phyloP scores from a whole-genome alignment of 2,113 vertebrate genomes.

The Oostethus manadensis region DNA sequence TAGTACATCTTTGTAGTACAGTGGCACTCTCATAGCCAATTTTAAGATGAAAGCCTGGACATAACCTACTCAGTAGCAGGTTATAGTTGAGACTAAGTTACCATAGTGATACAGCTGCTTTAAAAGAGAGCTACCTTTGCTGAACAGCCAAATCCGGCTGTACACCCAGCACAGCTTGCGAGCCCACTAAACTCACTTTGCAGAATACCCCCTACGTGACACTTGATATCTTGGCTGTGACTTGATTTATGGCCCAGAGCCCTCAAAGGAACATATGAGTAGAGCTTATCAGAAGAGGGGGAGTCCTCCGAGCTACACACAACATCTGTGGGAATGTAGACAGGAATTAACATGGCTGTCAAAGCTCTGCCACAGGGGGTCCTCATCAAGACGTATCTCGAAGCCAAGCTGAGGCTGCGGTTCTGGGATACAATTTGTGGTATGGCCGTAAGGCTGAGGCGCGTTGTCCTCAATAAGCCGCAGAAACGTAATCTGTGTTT shows the following conservation, averaged over 20 bases:
- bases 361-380: slow-evolving; percentile 44
- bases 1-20: no score
- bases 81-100: no score
- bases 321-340: slow-evolving; percentile 40
- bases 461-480: slow-evolving; percentile 54
- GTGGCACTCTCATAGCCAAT: no score
- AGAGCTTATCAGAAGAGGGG: slow-evolving; percentile 36
- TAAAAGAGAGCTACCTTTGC: no score
- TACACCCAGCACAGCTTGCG: no score
- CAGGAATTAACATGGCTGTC: slow-evolving; percentile 67
- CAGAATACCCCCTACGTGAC: no score
- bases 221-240: slow-evolving; percentile 14
- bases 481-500: slow-evolving; percentile 76
- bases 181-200: no score
- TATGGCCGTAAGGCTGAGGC: slow-evolving; percentile 53
- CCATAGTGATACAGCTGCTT: no score
- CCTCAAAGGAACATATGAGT: slow-evolving; percentile 32
- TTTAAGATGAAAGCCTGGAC: no score
- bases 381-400: slow-evolving; percentile 45
- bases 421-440: slow-evolving; percentile 58
- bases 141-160: no score
- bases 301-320: slow-evolving; percentile 3
- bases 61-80: no score
- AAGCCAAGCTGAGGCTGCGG: slow-evolving; percentile 51
- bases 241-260: slow-evolving; percentile 25